Percentiles rank a stretch among this genome's conserved stretches.
phyloP scores from a whole-genome alignment of 2,113 vertebrate genomes.

The Pongo abelii region DNA sequence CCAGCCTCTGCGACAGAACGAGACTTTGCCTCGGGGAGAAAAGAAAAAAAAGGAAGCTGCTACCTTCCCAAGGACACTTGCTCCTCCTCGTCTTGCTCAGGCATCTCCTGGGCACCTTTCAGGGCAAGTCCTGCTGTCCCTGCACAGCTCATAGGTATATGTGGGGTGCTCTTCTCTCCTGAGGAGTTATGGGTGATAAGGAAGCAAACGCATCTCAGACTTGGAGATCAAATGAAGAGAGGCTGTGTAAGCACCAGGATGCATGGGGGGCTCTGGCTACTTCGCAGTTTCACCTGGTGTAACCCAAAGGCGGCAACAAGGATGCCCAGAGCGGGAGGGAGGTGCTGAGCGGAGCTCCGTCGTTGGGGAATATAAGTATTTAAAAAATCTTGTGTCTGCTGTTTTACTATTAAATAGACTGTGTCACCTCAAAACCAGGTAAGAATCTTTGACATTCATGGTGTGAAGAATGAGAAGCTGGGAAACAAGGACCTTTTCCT shows the following conservation, averaged over 20 bases:
- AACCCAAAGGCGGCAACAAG: no score
- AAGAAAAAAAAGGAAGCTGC: not conserved
- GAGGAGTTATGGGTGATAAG: fast-evolving
- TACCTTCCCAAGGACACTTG: fast-evolving
- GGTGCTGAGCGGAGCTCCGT: fast-evolving
- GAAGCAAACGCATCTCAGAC: not conserved
- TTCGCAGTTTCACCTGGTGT: not conserved
- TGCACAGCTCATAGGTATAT: not conserved
- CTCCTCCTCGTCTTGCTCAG: not conserved
- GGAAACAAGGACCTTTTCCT: fast-evolving
- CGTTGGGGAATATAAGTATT: fast-evolving
- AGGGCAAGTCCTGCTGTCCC: not conserved
- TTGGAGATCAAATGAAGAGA: fast-evolving
- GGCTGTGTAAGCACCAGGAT: fast-evolving
- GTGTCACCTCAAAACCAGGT: not conserved
- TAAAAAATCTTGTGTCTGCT: fast-evolving
- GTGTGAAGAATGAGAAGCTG: not conserved
- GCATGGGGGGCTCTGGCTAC: fast-evolving
- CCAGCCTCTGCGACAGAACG: no score
- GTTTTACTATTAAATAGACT: not conserved
- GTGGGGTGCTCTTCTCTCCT: fast-evolving
- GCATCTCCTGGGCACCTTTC: not conserved
- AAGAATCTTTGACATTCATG: not conserved
- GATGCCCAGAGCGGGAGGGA: no score
- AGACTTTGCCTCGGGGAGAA: no score